phyloP scores from a whole-genome alignment of 2,113 vertebrate genomes.

The Aleadryas rufinucha region DNA sequence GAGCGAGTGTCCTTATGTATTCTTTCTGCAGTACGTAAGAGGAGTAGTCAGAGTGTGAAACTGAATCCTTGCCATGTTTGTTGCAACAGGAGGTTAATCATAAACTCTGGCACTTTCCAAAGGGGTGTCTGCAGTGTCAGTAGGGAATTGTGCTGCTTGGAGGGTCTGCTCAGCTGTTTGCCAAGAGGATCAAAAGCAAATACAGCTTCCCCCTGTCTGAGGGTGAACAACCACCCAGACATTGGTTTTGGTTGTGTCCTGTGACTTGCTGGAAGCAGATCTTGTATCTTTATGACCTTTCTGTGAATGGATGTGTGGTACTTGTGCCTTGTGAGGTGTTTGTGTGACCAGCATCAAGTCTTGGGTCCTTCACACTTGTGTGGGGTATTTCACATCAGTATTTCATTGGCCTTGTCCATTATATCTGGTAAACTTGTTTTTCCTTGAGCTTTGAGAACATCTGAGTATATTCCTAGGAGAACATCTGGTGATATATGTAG shows the following conservation, averaged over 20 bases:
- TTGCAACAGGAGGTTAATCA: slow-evolving; percentile 49
- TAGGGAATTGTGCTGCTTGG: neutral
- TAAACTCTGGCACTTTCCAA: slow-evolving; percentile 17
- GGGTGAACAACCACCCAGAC: neutral
- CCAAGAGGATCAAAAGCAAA: neutral
- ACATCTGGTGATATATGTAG: neutral
- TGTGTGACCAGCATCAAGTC: neutral
- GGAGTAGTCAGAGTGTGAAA: slow-evolving; percentile 19
- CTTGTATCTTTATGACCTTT: neutral
- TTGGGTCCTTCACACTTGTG: neutral
- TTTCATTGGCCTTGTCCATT: rapidly evolving
- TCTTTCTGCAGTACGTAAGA: neutral
- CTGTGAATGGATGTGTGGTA: neutral
- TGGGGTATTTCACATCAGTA: rapidly evolving
- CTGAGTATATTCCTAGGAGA: neutral
- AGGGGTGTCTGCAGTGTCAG: neutral
- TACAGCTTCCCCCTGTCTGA: neutral
- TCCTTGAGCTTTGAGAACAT: neutral
- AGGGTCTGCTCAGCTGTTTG: neutral
- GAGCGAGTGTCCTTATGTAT: neutral
- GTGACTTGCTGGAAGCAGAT: neutral
- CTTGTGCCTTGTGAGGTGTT: neutral
- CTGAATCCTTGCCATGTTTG: slow-evolving; percentile 32
- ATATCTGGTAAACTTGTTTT: neutral
- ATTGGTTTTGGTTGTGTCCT: neutral